Evolutionary conservation across 2,888 invertebrate species (phyloP), one percentile per base, ranked within the genome.

Genomic region (Nemoura dubitans): DNA sequence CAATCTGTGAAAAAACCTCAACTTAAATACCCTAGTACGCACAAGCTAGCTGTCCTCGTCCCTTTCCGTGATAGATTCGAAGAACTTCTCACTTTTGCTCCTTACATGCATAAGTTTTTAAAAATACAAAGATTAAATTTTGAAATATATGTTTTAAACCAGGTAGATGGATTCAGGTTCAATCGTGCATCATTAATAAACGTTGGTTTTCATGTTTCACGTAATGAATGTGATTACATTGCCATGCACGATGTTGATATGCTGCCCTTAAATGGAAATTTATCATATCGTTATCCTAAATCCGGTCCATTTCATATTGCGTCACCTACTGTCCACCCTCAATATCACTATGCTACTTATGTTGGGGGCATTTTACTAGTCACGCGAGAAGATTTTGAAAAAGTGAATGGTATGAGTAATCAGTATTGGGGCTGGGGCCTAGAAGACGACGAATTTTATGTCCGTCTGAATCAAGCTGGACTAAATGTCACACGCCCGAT

Each of bases 371-470:
- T 99, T 90, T 93, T 99, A 87, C 92, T 99, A 83, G 93, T 99
- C 42, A 97, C 95, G 87, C 94, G 94, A 87, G 95, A 96, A 90
- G 96, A 98, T 90, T 98, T 96, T 91, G 93, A 94, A 87, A 89
- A 93, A 90, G 96, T 98, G 21, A 96, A 99, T 92, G 99, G 99
- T 6, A 96, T 99, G 95, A 98, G 98, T 0, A 99, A 99, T 91
- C 96, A 96, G 90, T 97, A 98, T 91, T 99, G 99, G 99, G 99
- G 99, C 0, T 99, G 99, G 99, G 99, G 99, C 0, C 92, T 99
- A 84, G 99, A 99, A 92, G 99, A 99, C 92, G 99, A 99, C 91
- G 99, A 99, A 91, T 99, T 99, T 91, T 99, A 96, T 91, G 96
- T 98, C 0, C 93, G 99, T 89, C 92, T 99, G 88, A 96, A 96